Evolutionary conservation across 2,113 vertebrate genomes (phyloP).

Genomic region (Prionailurus bengalensis): DNA sequence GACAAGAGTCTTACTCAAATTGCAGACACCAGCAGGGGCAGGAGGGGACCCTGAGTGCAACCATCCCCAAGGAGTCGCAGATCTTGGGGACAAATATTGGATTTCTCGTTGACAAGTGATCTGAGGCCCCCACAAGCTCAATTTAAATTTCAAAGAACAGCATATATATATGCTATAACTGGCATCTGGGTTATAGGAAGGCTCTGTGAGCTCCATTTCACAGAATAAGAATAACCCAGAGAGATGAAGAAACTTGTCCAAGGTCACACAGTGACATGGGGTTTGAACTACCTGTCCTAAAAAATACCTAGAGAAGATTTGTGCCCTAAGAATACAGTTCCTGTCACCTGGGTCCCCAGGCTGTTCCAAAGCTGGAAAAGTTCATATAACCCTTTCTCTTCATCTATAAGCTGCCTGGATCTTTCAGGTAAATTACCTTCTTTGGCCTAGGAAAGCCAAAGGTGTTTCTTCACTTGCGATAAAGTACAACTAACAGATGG

Average conservation of each 20-base stretch:
- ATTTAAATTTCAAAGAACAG: slow-evolving; percentile 35
- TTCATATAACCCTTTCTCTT: neutral
- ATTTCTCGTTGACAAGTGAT: neutral
- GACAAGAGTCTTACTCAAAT: neutral
- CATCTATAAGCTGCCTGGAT: neutral
- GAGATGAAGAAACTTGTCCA: neutral
- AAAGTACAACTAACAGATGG: neutral
- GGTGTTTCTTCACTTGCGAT: neutral
- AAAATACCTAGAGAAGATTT: neutral
- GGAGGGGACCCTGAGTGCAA: neutral
- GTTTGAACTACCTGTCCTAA: neutral
- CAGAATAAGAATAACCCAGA: neutral
- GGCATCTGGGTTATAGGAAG: neutral
- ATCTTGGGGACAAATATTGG: neutral
- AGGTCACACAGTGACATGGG: neutral
- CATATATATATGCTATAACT: neutral
- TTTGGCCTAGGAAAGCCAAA: neutral
- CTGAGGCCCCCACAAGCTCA: neutral
- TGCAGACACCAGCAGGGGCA: neutral
- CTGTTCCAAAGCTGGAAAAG: neutral
- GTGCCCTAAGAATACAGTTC: neutral
- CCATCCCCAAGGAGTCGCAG: neutral
- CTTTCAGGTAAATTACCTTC: neutral
- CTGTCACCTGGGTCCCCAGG: neutral
- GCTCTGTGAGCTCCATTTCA: neutral